phyloP scores from a whole-genome alignment of 2,888 invertebrate species.

The Didymodactylos carnosus region DNA sequence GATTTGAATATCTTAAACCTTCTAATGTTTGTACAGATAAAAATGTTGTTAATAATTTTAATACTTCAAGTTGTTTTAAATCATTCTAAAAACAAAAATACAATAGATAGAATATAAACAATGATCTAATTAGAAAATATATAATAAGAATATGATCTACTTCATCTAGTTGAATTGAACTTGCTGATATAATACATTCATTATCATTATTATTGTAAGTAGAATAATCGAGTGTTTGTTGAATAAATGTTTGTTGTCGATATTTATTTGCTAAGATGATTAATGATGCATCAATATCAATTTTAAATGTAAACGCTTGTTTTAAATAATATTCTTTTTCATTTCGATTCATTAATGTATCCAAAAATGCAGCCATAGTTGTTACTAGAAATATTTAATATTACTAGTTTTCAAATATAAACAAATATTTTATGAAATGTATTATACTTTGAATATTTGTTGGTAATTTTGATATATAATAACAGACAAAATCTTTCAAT shows the following conservation, averaged over 20 bases:
- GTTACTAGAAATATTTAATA: neutral
- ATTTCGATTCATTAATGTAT: neutral
- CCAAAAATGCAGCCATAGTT: neutral
- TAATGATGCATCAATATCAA: neutral
- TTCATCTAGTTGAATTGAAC: neutral
- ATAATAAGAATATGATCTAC: neutral
- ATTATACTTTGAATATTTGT: constrained; percentile 40
- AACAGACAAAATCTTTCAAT: constrained; percentile 58
- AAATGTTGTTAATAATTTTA: neutral
- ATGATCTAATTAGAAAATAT: neutral
- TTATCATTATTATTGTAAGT: too few species aligned
- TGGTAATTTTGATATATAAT: constrained; percentile 61
- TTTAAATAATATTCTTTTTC: neutral
- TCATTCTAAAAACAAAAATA: neutral
- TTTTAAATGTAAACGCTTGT: neutral
- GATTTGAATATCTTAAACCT: neutral
- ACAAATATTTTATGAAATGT: constrained; percentile 22
- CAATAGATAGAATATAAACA: too few species aligned
- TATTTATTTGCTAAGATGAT: neutral
- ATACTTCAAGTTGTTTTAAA: neutral
- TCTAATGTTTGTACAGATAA: neutral
- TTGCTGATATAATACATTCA: neutral
- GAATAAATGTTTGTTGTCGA: neutral
- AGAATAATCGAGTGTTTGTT: too few species aligned
- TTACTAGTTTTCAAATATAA: neutral